phyloP scores from a whole-genome alignment of 53 echinoderm and acorn worm genomes.

The Astropecten irregularis region DNA sequence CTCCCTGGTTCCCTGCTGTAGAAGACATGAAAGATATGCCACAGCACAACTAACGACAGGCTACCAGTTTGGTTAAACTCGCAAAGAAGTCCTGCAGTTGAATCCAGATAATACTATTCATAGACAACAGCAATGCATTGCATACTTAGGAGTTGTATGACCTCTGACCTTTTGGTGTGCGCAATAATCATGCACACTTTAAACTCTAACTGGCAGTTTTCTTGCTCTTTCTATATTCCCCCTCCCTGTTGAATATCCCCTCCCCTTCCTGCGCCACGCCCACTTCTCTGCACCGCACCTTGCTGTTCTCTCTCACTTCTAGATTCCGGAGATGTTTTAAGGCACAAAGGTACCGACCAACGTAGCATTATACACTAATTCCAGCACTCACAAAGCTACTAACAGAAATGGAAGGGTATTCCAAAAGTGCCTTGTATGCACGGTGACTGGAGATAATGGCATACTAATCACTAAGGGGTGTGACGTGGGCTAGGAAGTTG shows the following conservation, averaged over 20 bases:
- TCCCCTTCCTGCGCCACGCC: background rate
- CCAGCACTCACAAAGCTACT: background rate
- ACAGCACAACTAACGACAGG: background rate
- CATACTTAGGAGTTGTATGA: background rate
- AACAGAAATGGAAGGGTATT: background rate
- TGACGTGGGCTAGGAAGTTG: background rate
- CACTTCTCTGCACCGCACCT: constrained; percentile 29
- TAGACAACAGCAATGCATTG: background rate
- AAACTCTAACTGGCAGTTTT: constrained; percentile 39
- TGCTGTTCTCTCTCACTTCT: constrained; percentile 34
- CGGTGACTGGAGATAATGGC: no score
- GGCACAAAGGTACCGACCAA: constrained; percentile 43
- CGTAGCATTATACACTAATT: background rate
- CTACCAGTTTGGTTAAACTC: background rate
- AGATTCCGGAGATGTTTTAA: constrained; percentile 47
- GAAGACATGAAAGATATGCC: no score
- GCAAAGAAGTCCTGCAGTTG: background rate
- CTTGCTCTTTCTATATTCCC: constrained; percentile 45
- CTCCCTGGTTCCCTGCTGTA: background rate
- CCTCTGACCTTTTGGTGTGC: constrained; percentile 30
- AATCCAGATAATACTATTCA: no score
- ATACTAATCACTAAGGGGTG: background rate
- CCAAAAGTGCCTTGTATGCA: no score
- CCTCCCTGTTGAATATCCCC: background rate
- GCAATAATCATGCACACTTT: constrained; percentile 2